A percentile compares a stretch with the other conserved stretches of the same genome.
These are phyloP conservation scores for Noctua janthe DNA, from an alignment of 2,888 invertebrate genomes.

Conservation along the genomic window DNA sequence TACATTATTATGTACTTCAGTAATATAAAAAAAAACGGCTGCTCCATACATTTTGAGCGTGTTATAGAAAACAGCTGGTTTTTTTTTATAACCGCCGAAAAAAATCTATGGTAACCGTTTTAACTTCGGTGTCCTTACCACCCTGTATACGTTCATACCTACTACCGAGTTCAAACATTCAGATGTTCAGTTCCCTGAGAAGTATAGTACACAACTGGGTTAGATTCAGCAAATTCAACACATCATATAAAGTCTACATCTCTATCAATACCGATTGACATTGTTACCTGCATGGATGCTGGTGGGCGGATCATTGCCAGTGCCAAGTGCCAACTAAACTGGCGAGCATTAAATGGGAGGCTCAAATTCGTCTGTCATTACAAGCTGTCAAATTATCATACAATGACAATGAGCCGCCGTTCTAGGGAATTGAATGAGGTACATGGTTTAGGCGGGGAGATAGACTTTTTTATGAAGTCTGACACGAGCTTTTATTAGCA, in stretches of 20 bases:
- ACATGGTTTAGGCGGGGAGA: slow-evolving; percentile 46
- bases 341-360: slow-evolving; percentile 82
- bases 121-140: too few relatives aligned
- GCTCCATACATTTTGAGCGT: too few relatives aligned
- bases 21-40: too few relatives aligned
- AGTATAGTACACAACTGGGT: background rate
- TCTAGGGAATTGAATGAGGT: slow-evolving; percentile 43
- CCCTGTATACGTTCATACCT: background rate
- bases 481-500: background rate
- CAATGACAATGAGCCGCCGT: slow-evolving; percentile 84
- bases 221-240: background rate
- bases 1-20: too few relatives aligned
- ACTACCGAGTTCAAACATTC: background rate
- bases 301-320: slow-evolving; percentile 77
- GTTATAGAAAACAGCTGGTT: too few relatives aligned
- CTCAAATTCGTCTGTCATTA: slow-evolving; percentile 75
- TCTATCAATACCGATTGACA: slow-evolving; percentile 59
- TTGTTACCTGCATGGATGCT: slow-evolving; percentile 40
- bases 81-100: too few relatives aligned
- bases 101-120: too few relatives aligned
- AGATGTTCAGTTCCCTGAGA: background rate
- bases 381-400: slow-evolving; percentile 81
- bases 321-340: slow-evolving; percentile 78
- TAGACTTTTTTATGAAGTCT: background rate
- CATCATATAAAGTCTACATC: slow-evolving; percentile 59